These are phyloP conservation scores for Papilio helenus DNA, from an alignment of 1,140 invertebrate genomes.

Conservation along the genomic window DNA sequence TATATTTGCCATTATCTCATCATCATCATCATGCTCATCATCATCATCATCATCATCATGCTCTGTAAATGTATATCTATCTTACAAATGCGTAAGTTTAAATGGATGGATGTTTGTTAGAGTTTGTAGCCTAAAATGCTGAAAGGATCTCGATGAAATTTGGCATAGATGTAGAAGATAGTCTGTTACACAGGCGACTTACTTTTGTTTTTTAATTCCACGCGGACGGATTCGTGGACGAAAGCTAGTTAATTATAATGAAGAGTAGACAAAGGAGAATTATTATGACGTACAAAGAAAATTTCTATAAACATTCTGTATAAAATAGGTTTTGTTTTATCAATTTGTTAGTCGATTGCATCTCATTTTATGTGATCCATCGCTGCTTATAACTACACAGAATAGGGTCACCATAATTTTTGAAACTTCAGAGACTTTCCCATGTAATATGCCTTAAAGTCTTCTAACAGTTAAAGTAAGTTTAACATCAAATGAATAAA, in stretches of 20 bases:
- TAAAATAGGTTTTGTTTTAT: conserved; percentile 6
- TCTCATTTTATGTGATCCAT: neutral
- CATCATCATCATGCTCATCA: too few relatives aligned
- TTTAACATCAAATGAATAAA: neutral
- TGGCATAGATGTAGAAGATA: too few relatives aligned
- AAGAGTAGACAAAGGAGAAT: neutral
- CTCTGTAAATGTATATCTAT: too few relatives aligned
- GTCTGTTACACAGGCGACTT: too few relatives aligned
- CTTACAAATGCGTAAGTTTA: too few relatives aligned
- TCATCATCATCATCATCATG: too few relatives aligned
- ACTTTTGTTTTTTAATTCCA: too few relatives aligned
- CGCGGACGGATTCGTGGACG: too few relatives aligned
- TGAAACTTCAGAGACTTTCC: neutral
- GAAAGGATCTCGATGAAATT: too few relatives aligned
- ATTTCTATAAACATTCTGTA: neutral
- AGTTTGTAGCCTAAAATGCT: too few relatives aligned
- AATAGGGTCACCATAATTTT: neutral
- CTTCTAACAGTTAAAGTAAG: neutral
- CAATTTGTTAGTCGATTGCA: conserved; percentile 16
- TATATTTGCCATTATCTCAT: too few relatives aligned
- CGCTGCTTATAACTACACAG: conserved; percentile 10
- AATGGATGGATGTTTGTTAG: too few relatives aligned
- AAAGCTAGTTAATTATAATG: neutral
- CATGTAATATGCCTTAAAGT: neutral
- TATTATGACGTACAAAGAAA: neutral